Conservation (phyloP, 2,888 invertebrate genomes). For the Noctua pronuba region DNA sequence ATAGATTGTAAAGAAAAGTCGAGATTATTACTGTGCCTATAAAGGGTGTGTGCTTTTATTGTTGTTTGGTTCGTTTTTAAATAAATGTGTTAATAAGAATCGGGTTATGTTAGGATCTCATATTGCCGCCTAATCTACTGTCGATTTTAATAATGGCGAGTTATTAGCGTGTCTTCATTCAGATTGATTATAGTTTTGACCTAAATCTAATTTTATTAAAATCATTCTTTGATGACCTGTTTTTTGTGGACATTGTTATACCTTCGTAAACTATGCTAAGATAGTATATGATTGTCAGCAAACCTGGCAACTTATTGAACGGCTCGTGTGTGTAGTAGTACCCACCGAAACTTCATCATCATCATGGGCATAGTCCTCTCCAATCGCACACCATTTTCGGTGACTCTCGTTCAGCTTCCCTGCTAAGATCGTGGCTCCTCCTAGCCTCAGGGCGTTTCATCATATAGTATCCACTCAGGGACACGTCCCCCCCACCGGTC, state of each 20-base stretch:
- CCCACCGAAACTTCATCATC: background rate
- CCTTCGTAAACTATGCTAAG: background rate
- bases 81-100: background rate
- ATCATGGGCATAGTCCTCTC: background rate
- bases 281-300: background rate
- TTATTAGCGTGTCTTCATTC: background rate
- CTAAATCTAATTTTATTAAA: background rate
- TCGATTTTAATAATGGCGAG: background rate
- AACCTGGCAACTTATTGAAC: background rate
- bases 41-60: constrained; percentile 21
- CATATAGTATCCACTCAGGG: too few relatives aligned
- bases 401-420: background rate
- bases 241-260: background rate
- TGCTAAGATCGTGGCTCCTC: background rate
- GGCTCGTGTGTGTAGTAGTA: background rate
- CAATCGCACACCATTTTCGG: background rate
- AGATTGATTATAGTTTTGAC: background rate
- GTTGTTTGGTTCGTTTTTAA: constrained; percentile 9
- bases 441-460: background rate
- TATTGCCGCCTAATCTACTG: background rate
- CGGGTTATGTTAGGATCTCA: background rate
- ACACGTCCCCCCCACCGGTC: background rate
- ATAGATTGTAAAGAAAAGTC: constrained; percentile 41
- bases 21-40: constrained; percentile 21
- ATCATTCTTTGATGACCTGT: background rate